Evolutionary conservation across 1,140 invertebrate species (phyloP), one percentile per base, ranked within the genome.

Genomic region (Hyles euphorbiae): DNA sequence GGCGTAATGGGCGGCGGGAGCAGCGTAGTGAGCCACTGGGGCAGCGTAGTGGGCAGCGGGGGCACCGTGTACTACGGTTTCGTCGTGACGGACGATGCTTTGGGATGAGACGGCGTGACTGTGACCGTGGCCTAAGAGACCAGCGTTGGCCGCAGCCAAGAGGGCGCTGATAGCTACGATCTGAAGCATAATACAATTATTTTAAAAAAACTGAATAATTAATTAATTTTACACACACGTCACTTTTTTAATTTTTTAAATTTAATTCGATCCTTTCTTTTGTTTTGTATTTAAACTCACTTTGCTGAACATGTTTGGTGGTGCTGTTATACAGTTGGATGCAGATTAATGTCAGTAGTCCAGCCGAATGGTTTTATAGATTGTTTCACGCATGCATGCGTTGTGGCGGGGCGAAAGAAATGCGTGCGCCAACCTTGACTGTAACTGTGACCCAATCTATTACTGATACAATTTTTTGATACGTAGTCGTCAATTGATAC

Each of bases 61-160:
- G 7, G 67, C 65, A 7, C 56, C 56, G 34, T 34, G 34, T 34
- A 43, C 8, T 3, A 34, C 33, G 36, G 36, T 34, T 43, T 51
- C 72, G 52, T 81, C 72, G 51, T 83, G 76, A 5, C 65, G 73
- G 8, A 83, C 64, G 56, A 82, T 78, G 63, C 72, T 78, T 60
- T 81, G 78, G 9, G 77, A 81, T 2, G 82, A 81, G 0, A 80
- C 70, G 7, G 78, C 78, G 47, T 63, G 67, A 1, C 75, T 68
- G 46, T 70, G 67, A 1, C 75, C 70, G 46, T 70, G 67, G 45
- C 49, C 68, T 4, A 44, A 54, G 12, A 54, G 40, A 32, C 53
- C 53, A 34, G 63, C 68, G 9, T 58, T 69, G 46, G 71, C 70
- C 6, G 61, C 67, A 2, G 67, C 73, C 56, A 74, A 10, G 34